Evolutionary conservation across 2,113 vertebrate genomes (phyloP), one percentile per base, ranked within the genome.

Genomic region (Jacana jacana): DNA sequence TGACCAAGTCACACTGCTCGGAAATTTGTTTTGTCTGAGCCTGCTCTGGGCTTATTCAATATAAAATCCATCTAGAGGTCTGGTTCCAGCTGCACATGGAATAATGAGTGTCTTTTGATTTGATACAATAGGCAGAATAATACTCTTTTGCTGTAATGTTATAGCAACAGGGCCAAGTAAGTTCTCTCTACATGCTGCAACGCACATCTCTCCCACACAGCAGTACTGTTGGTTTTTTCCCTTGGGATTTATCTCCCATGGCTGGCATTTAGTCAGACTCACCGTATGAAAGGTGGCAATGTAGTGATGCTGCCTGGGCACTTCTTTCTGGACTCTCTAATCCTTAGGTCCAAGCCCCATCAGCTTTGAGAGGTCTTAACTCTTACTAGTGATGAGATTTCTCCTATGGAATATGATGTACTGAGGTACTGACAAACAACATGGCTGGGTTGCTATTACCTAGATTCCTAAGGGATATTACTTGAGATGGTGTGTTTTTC

Each of bases 1-100:
- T 69, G 42, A 69, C 44, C 30, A 44, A 54, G n/a, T 83, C 61
- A 63, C 23, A 20, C 39, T 60, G 55, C 90, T 65, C 44, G 64
- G 61, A 90, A 95, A 90, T 89, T 75, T 61, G 58, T 66, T 83
- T 92, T 90, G 61, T 83, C 35, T 79, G 86, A 75, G 72, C 46
- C 82, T 49, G 19, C 82, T 70, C 44, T 60, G 28, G 42, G 31
- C 61, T 90, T 80, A 87, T 90, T 83, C 49, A 35, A 60, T 90
- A 75, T 64, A 81, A 79, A 89, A 60, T 69, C 44, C 39, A 70
- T 70, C 31, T 51, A 52, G 68, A 92, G 44, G n/a, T 68, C 66
- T 60, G 39, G 17, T 80, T 65, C 61, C 90, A 86, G 76, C 65
- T 82, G 46, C 44, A 35, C n/a, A 11, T 23, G 48, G 65, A 65